Conservation (phyloP, 2,113 vertebrate genomes). For the Sakesphorus luctuosus region DNA sequence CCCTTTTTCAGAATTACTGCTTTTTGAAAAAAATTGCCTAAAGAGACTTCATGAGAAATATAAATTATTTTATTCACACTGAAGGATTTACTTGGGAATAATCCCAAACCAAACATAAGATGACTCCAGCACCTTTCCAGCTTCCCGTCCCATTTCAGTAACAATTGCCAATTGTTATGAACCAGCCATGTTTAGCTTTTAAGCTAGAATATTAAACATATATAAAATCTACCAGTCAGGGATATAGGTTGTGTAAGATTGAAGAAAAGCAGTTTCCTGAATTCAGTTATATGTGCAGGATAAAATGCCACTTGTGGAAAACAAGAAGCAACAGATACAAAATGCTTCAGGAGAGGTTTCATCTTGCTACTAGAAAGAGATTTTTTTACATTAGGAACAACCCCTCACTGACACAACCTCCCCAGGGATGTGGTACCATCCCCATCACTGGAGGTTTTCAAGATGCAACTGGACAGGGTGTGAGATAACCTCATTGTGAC, state of each 20-base stretch:
- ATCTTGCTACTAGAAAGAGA: background rate
- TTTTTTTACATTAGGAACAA: background rate
- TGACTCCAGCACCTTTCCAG: background rate
- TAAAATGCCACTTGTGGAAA: background rate
- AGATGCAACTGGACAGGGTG: accelerated
- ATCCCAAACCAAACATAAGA: background rate
- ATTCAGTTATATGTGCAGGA: background rate
- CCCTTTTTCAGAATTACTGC: background rate
- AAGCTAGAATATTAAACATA: background rate
- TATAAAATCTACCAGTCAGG: background rate
- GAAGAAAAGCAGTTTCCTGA: background rate
- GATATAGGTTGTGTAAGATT: background rate
- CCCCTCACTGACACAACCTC: background rate
- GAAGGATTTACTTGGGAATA: background rate
- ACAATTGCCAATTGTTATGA: background rate
- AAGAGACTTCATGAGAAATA: background rate
- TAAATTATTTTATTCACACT: background rate
- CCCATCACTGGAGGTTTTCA: background rate
- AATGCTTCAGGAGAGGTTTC: background rate
- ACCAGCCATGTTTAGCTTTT: background rate
- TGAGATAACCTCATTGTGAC: background rate
- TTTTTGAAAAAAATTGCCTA: background rate
- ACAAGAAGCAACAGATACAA: background rate
- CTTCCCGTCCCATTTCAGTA: background rate
- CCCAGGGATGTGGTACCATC: background rate